Evolutionary conservation across 53 echinoderm and acorn worm species (phyloP), one percentile per base, ranked within the genome.

Genomic region (Patiria pectinifera): DNA sequence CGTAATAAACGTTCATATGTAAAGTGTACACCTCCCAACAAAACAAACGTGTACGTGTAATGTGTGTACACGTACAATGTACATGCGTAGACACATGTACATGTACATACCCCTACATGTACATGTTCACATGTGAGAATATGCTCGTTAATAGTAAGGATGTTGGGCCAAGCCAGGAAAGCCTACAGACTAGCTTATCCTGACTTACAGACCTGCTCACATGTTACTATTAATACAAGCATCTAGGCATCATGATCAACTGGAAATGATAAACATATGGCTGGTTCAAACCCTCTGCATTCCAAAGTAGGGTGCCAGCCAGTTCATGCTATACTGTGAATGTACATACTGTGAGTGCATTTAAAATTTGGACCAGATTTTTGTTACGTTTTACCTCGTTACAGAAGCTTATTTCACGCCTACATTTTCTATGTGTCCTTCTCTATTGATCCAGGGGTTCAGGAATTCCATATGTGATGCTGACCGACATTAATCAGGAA

Each of bases 111-210:
- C 14, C 44, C 43, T 66, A 26, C 45, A 15, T 63, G 62, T 63
- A 63, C 84, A 63, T 5, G 35, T 11, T 3, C 24, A 58, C 59
- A 23, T 23, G 60, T 58, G 3, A 13, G 11, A 66, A 44, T 45
- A 4, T 66, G 22, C 12, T 66, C 45, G 53, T 87, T 48, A 23
- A 24, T 43, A 14, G 59, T 35, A 66, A 85, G 85, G 85, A 85
- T 85, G 85, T 85, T 60, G 60, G 35, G 8, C 44, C 53, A 78
- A 76, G 76, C 62, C 87, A 87, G 87, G 87, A 87, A 87, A 87
- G 87, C 87, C 78, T 77, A 45, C 49, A 87, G 87, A 87, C 87
- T 87, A 15, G 49, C 87, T 87, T 87, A 87, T 87, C 87, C 87
- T 87, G 78, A 49, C 77, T 61, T 24, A 48, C 87, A 87, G 87